Evolutionary conservation across 2,888 invertebrate species (phyloP), one percentile per base, ranked within the genome.

Genomic region (Metopia argyrocephala): DNA sequence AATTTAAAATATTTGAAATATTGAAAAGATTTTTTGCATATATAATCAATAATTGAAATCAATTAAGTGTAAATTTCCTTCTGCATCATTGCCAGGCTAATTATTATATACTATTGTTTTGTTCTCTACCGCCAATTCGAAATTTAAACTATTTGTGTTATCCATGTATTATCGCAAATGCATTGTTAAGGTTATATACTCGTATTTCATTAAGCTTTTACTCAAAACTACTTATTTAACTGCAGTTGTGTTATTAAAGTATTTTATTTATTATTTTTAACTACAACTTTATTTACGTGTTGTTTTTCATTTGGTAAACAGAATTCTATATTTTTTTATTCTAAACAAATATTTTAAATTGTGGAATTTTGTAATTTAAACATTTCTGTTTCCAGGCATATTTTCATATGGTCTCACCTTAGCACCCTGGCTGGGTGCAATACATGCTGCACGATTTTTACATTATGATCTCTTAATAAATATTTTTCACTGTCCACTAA

Each of bases 401-500:
- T 89, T 92, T 88, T 93, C 94, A 88, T 92, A 93, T 91, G 92
- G 93, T 89, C 91, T 92, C 90, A 94, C 94, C 91, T 91, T 95
- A 91, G 92, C 92, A 89, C 93, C 94, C 83, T 93, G 92, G 89
- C 91, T 94, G 91, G 94, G 94, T 86, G 84, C 84, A 25, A 83
- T 89, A 81, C 84, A 83, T 20, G 90, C 89, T 50, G 87, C 90
- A 45, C 65, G 80, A 23, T 56, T 84, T 18, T 83, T 92, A 83
- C 92, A 92, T 87, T 83, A 85, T 52, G 75, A 85, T 28, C 85
- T 93, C 85, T 87, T 94, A 73, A 75, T 83, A 27, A 91, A 91
- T 79, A 90, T 93, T 76, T 84, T 93, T 75, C 89, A 90, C 82
- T 90, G 91, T 21, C 93, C 93, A n/a, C 89, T 93, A 89, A 85